Evolutionary conservation across 2,888 invertebrate genomes (phyloP).

Genomic region (Gasteruption jaculator): DNA sequence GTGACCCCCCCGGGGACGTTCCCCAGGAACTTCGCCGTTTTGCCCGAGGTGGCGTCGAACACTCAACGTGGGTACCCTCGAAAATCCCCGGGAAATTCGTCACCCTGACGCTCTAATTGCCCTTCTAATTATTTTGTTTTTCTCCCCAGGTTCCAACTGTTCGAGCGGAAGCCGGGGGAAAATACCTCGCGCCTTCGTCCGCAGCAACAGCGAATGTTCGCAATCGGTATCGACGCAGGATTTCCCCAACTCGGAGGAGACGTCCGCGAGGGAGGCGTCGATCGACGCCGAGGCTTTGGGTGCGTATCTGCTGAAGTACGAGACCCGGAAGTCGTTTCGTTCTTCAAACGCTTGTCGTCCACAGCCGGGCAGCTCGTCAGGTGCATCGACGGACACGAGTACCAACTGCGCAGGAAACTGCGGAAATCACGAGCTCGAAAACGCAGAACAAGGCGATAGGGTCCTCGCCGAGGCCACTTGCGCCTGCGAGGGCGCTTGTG

Average conservation of each 20-base stretch:
- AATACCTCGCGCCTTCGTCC: conserved; percentile 27
- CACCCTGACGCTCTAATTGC: too few species aligned
- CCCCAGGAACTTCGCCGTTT: conserved; percentile 25
- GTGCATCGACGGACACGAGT: conserved; percentile 37
- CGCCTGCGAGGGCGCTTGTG: conserved; percentile 43
- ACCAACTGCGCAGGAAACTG: too few species aligned
- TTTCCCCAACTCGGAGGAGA: conserved; percentile 16
- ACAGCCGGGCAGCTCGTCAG: conserved; percentile 37
- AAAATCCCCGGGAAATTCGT: too few species aligned
- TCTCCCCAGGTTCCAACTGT: too few species aligned
- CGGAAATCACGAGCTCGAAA: conserved; percentile 10
- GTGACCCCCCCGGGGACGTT: conserved; percentile 41
- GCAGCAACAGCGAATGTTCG: conserved; percentile 26
- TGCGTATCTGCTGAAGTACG: conserved; percentile 38
- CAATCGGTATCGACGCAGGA: conserved; percentile 23
- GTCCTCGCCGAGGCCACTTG: conserved; percentile 20
- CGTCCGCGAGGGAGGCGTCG: conserved; percentile 13
- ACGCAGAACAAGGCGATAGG: too few species aligned
- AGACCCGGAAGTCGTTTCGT: neutral
- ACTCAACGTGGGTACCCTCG: too few species aligned
- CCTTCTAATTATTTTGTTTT: too few species aligned
- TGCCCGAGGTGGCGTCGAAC: neutral
- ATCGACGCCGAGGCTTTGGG: conserved; percentile 36
- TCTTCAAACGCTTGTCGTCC: conserved; percentile 13
- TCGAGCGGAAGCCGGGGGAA: conserved; percentile 12